Evolutionary conservation across 1,140 invertebrate genomes (phyloP).

Genomic region (Bactericera cockerelli): DNA sequence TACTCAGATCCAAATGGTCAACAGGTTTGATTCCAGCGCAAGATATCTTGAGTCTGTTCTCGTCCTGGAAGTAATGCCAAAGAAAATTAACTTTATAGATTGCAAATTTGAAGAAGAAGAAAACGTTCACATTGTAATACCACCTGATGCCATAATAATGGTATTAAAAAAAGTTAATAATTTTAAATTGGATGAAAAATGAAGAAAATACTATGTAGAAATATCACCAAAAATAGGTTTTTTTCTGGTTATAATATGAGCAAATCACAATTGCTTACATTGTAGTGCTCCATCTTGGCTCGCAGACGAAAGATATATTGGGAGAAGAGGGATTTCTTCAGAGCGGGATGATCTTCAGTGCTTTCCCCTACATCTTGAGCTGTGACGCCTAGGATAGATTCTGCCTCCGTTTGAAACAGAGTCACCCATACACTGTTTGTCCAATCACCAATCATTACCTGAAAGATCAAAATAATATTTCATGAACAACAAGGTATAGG

Average conservation of each 20-base stretch:
- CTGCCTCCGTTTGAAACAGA: slow-evolving; percentile 74
- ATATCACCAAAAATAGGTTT: too few species aligned
- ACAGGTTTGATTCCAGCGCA: slow-evolving; percentile 48
- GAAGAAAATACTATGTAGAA: too few species aligned
- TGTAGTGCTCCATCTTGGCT: slow-evolving; percentile 78
- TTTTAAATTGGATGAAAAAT: too few species aligned
- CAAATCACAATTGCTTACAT: slow-evolving; percentile 40
- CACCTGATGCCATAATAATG: too few species aligned
- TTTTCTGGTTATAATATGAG: too few species aligned
- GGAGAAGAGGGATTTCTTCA: slow-evolving; percentile 60
- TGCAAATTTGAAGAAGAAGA: too few species aligned
- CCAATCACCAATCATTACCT: slow-evolving; percentile 66
- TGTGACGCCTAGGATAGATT: slow-evolving; percentile 57
- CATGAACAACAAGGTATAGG: too few species aligned
- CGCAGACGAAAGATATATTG: slow-evolving; percentile 65
- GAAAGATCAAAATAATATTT: too few species aligned
- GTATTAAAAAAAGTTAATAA: too few species aligned
- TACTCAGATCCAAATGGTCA: slow-evolving; percentile 58
- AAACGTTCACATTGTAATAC: too few species aligned
- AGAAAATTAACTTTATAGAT: too few species aligned
- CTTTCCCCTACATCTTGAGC: slow-evolving; percentile 60
- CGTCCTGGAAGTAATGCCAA: slow-evolving; percentile 44
- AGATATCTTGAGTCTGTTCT: slow-evolving; percentile 59
- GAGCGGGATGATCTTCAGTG: slow-evolving; percentile 46
- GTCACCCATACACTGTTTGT: slow-evolving; percentile 72